Evolutionary conservation across 2,797 vertebrate genomes (phyloP).

Genomic region (Nothura maculosa): DNA sequence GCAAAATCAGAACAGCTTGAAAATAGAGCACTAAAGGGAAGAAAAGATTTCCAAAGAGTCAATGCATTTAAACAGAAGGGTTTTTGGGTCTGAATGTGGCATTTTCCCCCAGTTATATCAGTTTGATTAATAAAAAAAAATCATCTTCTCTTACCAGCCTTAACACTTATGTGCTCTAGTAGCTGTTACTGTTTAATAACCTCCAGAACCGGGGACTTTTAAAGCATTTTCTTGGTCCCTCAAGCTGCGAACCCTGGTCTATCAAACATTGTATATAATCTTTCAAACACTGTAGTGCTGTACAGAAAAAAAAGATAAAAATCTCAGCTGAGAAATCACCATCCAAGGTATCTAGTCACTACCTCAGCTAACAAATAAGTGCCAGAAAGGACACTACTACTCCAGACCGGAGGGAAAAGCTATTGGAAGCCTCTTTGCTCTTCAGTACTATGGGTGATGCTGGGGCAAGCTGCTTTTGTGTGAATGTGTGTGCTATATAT

Average conservation of each 20-base stretch:
- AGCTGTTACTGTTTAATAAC: neutral
- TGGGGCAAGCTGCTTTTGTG: neutral
- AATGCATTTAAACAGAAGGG: neutral
- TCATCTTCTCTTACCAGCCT: neutral
- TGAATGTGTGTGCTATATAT: too few relatives aligned
- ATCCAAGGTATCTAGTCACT: neutral
- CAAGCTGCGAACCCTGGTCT: neutral
- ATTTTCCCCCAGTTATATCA: neutral
- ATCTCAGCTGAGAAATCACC: neutral
- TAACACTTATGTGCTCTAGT: neutral
- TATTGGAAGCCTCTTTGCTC: neutral
- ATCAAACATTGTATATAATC: neutral
- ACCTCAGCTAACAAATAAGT: neutral
- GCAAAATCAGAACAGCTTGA: neutral
- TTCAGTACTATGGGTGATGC: neutral
- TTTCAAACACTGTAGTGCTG: neutral
- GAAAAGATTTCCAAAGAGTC: neutral
- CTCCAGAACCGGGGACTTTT: neutral
- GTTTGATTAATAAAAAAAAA: neutral
- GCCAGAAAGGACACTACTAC: neutral
- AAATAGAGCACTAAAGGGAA: neutral
- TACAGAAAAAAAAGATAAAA: neutral
- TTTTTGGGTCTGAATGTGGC: neutral
- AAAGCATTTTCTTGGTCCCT: neutral
- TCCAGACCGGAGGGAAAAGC: neutral